Evolutionary conservation across 2,888 invertebrate species (phyloP).

Genomic region (Cinara cedri): DNA sequence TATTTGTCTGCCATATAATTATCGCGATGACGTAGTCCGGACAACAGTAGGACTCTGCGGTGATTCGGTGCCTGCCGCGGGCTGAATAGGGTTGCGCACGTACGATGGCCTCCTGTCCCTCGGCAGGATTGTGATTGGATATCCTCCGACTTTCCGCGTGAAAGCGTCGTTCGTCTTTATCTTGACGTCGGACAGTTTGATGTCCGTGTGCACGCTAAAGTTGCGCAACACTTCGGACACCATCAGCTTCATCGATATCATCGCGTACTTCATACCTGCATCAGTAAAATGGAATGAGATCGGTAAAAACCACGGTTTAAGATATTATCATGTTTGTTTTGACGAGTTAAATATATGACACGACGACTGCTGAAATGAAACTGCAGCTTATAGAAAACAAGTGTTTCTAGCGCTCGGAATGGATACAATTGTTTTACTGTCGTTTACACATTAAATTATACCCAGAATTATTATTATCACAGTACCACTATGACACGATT

Average conservation of each 20-base stretch:
- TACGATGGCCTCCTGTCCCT: constrained; percentile 54
- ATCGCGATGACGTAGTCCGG: neutral
- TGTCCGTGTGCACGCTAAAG: constrained; percentile 58
- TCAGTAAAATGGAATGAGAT: no score
- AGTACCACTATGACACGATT: no score
- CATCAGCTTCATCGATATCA: constrained; percentile 59
- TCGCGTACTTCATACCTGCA: constrained; percentile 59
- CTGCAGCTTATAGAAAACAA: no score
- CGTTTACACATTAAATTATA: no score
- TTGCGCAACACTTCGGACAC: constrained; percentile 58
- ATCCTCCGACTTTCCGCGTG: constrained; percentile 58
- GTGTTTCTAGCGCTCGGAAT: no score
- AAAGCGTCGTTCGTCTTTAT: constrained; percentile 58
- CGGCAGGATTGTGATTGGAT: constrained; percentile 56
- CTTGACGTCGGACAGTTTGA: constrained; percentile 59
- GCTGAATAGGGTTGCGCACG: neutral
- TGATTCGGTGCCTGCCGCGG: neutral
- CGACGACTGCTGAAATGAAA: no score
- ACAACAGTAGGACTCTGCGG: neutral
- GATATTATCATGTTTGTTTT: no score
- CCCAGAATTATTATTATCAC: no score
- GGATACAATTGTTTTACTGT: no score
- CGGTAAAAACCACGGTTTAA: no score
- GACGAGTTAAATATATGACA: no score
- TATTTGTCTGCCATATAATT: no score